A percentile compares a stretch with the other conserved stretches of the same genome.
Evolutionary conservation across 2,113 vertebrate species (phyloP).

Genomic region (Hemichromis elongatus): DNA sequence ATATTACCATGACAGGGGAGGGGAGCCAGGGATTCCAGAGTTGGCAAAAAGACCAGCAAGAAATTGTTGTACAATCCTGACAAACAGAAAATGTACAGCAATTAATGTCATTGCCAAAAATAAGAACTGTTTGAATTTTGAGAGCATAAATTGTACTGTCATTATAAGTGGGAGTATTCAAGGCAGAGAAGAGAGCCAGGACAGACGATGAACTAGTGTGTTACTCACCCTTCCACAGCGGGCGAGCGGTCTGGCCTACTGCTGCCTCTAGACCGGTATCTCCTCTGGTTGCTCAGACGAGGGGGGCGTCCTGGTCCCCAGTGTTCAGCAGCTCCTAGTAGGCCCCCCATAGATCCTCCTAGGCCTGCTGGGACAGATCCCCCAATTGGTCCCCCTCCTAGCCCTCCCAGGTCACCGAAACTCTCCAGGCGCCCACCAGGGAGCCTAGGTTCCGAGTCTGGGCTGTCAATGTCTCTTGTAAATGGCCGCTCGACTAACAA

Average conservation of each 20-base stretch:
- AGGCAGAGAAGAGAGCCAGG: not conserved
- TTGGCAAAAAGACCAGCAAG: constrained; percentile 93
- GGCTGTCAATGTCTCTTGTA: constrained; percentile 77
- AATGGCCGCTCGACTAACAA: constrained; percentile 77
- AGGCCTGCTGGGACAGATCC: constrained; percentile 73
- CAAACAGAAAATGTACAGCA: not conserved
- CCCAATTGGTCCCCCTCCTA: constrained; percentile 67
- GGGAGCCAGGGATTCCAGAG: constrained; percentile 84
- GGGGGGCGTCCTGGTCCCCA: constrained; percentile 86
- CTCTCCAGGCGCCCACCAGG: constrained; percentile 56
- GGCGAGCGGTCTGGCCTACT: constrained; percentile 89
- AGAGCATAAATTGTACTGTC: not conserved
- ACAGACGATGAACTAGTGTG: not conserved
- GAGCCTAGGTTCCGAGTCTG: constrained; percentile 73
- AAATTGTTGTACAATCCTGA: constrained; percentile 94
- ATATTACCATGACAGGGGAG: constrained; percentile 88
- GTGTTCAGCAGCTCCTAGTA: constrained; percentile 74
- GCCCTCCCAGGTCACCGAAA: constrained; percentile 60
- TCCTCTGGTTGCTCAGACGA: constrained; percentile 79
- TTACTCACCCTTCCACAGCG: constrained; percentile 88
- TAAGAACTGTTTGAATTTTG: not conserved
- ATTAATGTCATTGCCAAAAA: not conserved
- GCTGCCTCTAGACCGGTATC: constrained; percentile 84
- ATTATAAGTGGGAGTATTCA: not conserved
- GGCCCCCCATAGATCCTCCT: constrained; percentile 64